Evolutionary conservation across 2,797 vertebrate species (phyloP), one percentile per base, ranked within the genome.

Genomic region (Melanotaenia parkinsoni): DNA sequence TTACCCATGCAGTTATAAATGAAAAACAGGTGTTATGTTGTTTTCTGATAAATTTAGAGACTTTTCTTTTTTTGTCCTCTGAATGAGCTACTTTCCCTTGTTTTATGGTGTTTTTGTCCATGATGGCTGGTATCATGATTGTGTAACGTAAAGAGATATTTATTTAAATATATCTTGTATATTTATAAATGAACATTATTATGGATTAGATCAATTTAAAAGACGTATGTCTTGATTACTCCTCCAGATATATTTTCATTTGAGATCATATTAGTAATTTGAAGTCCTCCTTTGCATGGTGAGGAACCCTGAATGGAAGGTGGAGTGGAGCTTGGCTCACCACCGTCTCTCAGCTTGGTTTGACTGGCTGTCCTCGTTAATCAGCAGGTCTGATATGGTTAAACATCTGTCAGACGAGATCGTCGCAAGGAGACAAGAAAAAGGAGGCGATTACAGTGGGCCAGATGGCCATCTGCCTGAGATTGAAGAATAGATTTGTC

Each of bases 401-500:
- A 73, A 91, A 88, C 91, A 89, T 92, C 92, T 94, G 92, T 86
- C 74, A 18, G 82, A 73, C 57, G 68, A 83, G 81, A 83, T 87
- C 51, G 79, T 84, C 84, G 64, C 79, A 79, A 83, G 85, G 73
- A 86, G 84, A 83, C 67, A 6, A 69, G 74, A 75, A 70, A 63
- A 66, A 75, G 67, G 58, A 70, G 64, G 35, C 38, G 84, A 91
- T 91, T 90, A 88, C 82, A 81, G 88, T 59, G 80, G 77, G 84
- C 90, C 95, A 94, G 94, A 95, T 95, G 94, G 93, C 89, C 86
- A 73, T 90, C 79, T 79, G 87, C 83, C 90, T 35, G 78, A 92
- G 94, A 95, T 94, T 94, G 93, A 93, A 92, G 88, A 93, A 92
- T 93, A 93, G 93, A 93, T 94, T 94, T 94, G 90, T 90, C 90